phyloP scores from a whole-genome alignment of 1,140 invertebrate species.

The Drusus annulatus region DNA sequence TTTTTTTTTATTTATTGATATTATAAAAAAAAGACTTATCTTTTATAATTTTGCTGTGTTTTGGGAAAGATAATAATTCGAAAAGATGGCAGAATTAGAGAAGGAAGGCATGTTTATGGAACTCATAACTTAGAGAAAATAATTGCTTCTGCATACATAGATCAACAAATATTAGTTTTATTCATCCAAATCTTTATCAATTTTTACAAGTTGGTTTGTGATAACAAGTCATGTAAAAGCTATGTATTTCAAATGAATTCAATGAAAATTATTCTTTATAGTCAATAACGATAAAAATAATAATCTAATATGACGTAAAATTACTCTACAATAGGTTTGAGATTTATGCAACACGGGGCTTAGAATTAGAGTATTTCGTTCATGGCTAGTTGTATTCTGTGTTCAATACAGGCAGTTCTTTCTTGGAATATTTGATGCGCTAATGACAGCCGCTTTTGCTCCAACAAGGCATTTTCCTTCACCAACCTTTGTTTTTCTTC shows the following conservation, averaged over 20 bases:
- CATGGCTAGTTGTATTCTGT: constrained; percentile 77
- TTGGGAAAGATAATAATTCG: too few species aligned
- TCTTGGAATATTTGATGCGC: constrained; percentile 78
- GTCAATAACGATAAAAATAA: background rate
- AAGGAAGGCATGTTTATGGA: too few species aligned
- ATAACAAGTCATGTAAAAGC: background rate
- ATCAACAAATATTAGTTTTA: too few species aligned
- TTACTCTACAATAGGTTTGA: too few species aligned
- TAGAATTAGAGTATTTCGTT: constrained; percentile 70
- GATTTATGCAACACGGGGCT: too few species aligned
- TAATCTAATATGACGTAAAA: background rate
- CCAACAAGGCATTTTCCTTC: constrained; percentile 77
- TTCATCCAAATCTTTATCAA: background rate
- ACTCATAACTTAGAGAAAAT: too few species aligned
- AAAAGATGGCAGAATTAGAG: too few species aligned
- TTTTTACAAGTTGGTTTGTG: background rate
- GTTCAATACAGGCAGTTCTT: constrained; percentile 76
- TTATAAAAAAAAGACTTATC: too few species aligned
- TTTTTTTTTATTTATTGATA: too few species aligned
- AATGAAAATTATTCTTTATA: too few species aligned
- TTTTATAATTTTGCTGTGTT: too few species aligned
- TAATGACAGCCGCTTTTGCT: constrained; percentile 77
- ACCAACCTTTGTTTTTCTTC: constrained; percentile 72
- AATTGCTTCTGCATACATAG: too few species aligned
- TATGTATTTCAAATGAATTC: background rate